Percentiles rank a stretch among this genome's conserved stretches.
These are phyloP conservation scores for Gorsachius goisagi DNA, from an alignment of 2,113 vertebrate species.

Conservation along the genomic window DNA sequence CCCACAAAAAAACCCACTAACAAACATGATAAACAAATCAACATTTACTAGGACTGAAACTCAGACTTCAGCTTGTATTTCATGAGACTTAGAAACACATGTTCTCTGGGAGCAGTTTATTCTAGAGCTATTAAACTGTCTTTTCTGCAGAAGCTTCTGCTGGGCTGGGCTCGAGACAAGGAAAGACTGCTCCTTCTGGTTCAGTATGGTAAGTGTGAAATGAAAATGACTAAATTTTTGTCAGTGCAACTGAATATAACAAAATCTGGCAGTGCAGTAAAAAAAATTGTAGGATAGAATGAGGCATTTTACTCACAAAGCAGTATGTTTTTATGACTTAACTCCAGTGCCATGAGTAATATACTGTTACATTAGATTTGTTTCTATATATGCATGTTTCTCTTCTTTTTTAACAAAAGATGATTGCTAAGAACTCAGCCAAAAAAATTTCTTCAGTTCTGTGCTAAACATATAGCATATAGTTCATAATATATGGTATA, in stretches of 20 bases:
- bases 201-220: background rate
- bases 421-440: background rate
- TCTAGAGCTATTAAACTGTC: background rate
- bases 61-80: background rate
- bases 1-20: rapidly evolving
- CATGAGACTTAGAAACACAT: background rate
- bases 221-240: background rate
- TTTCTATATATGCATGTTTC: background rate
- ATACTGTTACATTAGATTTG: background rate
- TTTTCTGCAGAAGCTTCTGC: background rate
- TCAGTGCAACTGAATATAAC: background rate
- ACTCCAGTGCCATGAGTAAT: background rate
- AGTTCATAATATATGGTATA: too few relatives aligned
- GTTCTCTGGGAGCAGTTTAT: background rate
- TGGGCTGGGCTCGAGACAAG: background rate
- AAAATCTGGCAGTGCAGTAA: background rate
- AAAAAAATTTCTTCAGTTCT: background rate
- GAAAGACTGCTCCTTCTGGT: background rate
- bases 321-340: background rate
- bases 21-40: background rate
- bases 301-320: background rate
- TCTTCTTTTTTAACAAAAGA: background rate
- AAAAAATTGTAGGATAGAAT: background rate
- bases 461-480: background rate
- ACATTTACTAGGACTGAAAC: background rate